Evolutionary conservation across 2,797 vertebrate species (phyloP), one percentile per base, ranked within the genome.

Genomic region (Yasuhikotakia modesta): DNA sequence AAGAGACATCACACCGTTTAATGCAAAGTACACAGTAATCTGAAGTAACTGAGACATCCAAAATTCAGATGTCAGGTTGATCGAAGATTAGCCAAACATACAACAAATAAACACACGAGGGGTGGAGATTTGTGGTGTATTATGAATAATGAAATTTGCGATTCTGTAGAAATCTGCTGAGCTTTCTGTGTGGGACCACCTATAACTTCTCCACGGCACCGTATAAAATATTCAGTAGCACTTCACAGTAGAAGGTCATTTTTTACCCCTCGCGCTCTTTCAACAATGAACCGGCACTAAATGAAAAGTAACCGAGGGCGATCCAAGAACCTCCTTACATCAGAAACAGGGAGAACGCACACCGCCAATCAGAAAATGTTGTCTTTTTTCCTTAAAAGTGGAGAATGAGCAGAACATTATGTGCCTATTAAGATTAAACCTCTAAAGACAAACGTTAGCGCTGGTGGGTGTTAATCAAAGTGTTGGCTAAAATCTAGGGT

Each of bases 171-270:
- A 60, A 60, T 17, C 57, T 60, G 57, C 57, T 30, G 57, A 60
- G 57, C 57, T 60, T 60, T 60, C 57, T 7, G 22, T 60, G 57
- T 8, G 24, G 57, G 24, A 24, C 4, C 86, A 79, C 81, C 72
- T 88, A 87, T 80, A 87, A 83, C 85, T 87, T 86, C 79, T 86
- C 79, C 86, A 87, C 82, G 82, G 73, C 64, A 71, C 71, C 69
- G 84, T 81, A 91, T 90, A 77, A 92, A 91, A 91, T 89, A 89
- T 91, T 90, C 86, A 91, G 82, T 83, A 87, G 85, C 88, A 74
- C 81, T 81, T 82, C 83, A 86, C 82, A 84, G 55, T n/a, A 80
- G 87, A 84, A 84, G 79, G 84, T 87, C 84, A 88, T 86, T 86
- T 81, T 79, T 84, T 72, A 79, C 82, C 71, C 78, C 87, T 83